phyloP scores from a whole-genome alignment of 2,113 vertebrate species.

The Coregonus clupeaformis region DNA sequence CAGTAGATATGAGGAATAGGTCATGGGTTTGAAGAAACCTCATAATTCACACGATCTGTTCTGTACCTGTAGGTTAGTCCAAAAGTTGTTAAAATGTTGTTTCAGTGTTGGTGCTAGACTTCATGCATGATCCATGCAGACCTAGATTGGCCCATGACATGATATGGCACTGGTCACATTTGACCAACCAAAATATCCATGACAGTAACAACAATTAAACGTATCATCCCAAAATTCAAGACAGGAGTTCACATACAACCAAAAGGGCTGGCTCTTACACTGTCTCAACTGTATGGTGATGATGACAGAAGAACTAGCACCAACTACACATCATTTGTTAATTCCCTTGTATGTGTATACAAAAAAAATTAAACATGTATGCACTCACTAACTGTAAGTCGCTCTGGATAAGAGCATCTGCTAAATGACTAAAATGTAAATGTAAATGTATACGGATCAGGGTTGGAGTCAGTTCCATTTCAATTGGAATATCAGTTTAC shows the following conservation, averaged over 20 bases:
- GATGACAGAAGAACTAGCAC: conserved; percentile 21
- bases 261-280: conserved; percentile 11
- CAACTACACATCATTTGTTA: conserved; percentile 8
- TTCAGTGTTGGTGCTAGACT: not conserved
- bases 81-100: not conserved
- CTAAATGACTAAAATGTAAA: too few species aligned
- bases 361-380: too few species aligned
- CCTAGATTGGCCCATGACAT: not conserved
- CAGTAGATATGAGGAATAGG: conserved; percentile 17
- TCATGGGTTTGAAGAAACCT: conserved; percentile 8
- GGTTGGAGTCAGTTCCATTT: too few species aligned
- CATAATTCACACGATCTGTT: conserved; percentile 17
- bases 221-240: not conserved
- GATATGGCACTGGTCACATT: conserved; percentile 44
- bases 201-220: conserved; percentile 12
- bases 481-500: too few species aligned
- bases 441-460: conserved; percentile 1
- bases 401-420: too few species aligned
- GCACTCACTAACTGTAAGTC: too few species aligned
- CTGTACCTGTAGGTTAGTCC: conserved; percentile 2
- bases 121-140: conserved; percentile 39
- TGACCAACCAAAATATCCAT: not conserved
- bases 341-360: conserved; percentile 28
- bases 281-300: not conserved
- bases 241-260: conserved; percentile 26